These are phyloP conservation scores for Cantharis nigra DNA, from an alignment of 2,888 invertebrate species.

Conservation along the genomic window DNA sequence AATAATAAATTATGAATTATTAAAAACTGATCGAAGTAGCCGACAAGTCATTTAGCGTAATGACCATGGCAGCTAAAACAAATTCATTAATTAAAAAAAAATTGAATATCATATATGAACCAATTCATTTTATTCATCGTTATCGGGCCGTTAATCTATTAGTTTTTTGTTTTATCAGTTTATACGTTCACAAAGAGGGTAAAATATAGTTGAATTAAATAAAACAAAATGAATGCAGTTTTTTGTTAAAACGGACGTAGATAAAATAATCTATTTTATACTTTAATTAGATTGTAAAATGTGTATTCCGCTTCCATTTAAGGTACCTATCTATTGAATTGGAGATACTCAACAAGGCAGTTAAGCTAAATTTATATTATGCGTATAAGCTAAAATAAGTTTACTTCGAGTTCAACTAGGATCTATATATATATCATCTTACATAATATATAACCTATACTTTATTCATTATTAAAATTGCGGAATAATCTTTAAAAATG, in stretches of 20 bases:
- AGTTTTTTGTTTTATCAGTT: neutral
- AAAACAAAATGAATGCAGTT: neutral
- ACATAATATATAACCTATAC: neutral
- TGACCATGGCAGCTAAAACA: neutral
- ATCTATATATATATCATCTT: neutral
- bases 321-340: neutral
- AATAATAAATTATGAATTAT: neutral
- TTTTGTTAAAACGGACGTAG: neutral
- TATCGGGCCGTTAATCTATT: neutral
- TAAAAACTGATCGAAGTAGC: no score
- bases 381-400: neutral
- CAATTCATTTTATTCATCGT: neutral
- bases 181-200: neutral
- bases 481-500: constrained; percentile 7
- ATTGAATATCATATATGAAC: neutral
- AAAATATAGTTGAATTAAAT: neutral
- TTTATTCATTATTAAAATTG: constrained; percentile 13
- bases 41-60: no score
- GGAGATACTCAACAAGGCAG: neutral
- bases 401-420: neutral
- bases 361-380: neutral
- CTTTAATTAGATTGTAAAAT: neutral
- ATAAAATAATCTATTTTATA: neutral
- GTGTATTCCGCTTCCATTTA: neutral
- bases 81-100: neutral